Conservation (phyloP, 2,797 vertebrate genomes). For the Microctenopoma steveboyesi region DNA sequence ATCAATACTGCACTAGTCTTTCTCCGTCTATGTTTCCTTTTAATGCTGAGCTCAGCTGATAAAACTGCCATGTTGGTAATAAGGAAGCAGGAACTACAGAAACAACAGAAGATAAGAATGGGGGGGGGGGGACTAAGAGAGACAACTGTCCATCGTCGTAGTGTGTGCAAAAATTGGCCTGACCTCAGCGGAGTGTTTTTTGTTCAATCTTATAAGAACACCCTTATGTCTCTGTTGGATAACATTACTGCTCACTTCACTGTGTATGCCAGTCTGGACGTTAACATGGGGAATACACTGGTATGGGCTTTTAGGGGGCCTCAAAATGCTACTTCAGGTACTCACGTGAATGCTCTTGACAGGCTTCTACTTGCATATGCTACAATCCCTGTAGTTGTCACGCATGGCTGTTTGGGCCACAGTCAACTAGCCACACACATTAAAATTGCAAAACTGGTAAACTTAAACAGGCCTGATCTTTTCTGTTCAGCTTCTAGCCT, state of each 20-base stretch:
- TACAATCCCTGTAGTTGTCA: constrained; percentile 12
- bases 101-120: constrained; percentile 10
- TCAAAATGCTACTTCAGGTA: constrained; percentile 7
- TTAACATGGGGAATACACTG: constrained; percentile 25
- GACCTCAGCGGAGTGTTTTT: constrained; percentile 32
- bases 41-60: constrained; percentile 13
- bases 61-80: constrained; percentile 6
- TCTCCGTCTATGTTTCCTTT: constrained; percentile 8
- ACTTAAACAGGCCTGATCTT: constrained; percentile 8
- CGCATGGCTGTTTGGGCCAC: constrained; percentile 16
- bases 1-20: constrained; percentile 43
- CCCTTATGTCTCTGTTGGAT: constrained; percentile 45
- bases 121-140: background rate
- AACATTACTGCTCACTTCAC: constrained; percentile 28
- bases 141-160: background rate
- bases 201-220: constrained; percentile 52
- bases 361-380: constrained; percentile 50
- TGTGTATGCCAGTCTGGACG: constrained; percentile 41
- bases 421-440: constrained; percentile 3
- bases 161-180: constrained; percentile 20
- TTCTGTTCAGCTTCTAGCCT: background rate
- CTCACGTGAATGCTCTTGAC: constrained; percentile 20
- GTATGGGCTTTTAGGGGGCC: constrained; percentile 34
- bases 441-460: background rate
- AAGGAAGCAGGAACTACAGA: constrained; percentile 28